Evolutionary conservation across 2,113 vertebrate genomes (phyloP), one percentile per base, ranked within the genome.

Genomic region (Amblyornis subalaris): DNA sequence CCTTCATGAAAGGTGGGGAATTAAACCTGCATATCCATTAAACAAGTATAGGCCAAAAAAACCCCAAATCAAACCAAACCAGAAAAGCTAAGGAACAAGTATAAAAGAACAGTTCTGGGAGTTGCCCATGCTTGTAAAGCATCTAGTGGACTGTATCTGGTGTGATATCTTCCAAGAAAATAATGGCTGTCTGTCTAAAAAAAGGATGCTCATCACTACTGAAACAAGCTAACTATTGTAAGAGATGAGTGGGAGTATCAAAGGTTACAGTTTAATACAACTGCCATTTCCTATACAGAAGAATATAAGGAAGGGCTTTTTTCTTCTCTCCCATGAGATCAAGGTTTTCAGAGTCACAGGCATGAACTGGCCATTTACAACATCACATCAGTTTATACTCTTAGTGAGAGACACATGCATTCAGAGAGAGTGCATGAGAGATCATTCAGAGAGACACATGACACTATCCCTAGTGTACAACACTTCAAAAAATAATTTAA

Each of bases 401-500:
- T 88, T 84, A 82, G 92, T 64, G 89, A 97, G 94, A 96, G 86
- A 95, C 51, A 93, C 93, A 78, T 21, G 83, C 73, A 88, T 94
- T 97, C n/a, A n/a, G n/a, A n/a, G n/a, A n/a, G n/a, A n/a, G n/a
- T n/a, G n/a, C n/a, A n/a, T n/a, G n/a, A n/a, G n/a, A n/a, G n/a
- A 97, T 97, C 95, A 95, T 95, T 97, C 93, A 83, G 82, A 50
- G 86, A 35, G 79, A 94, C 96, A 96, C 92, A 93, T 58, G 96
- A 94, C 94, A 92, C 89, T 36, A 88, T 94, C 97, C 97, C 97
- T 93, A 89, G 94, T 97, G 98, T 96, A 97, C 93, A 86, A 71
- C 91, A 96, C 97, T 98, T 98, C 96, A 98, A 96, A 98, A 98
- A 96, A 97, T 97, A 96, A 98, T 97, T 98, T 97, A 97, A 97